These are phyloP conservation scores for Labeo calbasu DNA, from an alignment of 2,797 vertebrate genomes.

Conservation along the genomic window DNA sequence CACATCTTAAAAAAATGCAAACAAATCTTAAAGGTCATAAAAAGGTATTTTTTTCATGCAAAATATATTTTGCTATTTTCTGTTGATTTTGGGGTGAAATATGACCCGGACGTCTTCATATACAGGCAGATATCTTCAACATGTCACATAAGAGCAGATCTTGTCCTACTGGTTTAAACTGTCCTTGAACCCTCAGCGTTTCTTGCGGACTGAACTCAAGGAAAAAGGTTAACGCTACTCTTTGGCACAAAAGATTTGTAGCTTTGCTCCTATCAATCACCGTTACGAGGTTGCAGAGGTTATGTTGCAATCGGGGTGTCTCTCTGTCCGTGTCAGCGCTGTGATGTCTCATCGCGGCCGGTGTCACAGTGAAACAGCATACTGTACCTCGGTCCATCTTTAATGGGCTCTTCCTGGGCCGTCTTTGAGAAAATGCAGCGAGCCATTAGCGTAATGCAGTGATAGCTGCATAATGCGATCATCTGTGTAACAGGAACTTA, in stretches of 20 bases:
- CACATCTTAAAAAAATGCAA: neutral
- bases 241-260: slow-evolving; percentile 21
- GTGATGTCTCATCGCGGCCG: neutral
- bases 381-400: neutral
- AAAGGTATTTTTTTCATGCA: neutral
- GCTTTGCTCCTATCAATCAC: slow-evolving; percentile 35
- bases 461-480: slow-evolving; percentile 26
- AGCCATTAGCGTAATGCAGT: slow-evolving; percentile 41
- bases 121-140: slow-evolving; percentile 38
- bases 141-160: neutral
- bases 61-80: neutral
- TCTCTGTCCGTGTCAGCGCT: neutral
- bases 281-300: slow-evolving; percentile 27
- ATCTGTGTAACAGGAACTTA: slow-evolving; percentile 47
- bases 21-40: neutral
- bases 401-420: slow-evolving; percentile 23
- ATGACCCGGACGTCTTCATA: neutral
- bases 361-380: neutral
- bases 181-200: slow-evolving; percentile 49
- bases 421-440: slow-evolving; percentile 13
- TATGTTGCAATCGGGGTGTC: slow-evolving; percentile 11
- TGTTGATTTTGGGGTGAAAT: neutral
- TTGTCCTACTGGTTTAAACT: slow-evolving; percentile 45
- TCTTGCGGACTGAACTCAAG: neutral
- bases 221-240: slow-evolving; percentile 25